Evolutionary conservation across 2,888 invertebrate genomes (phyloP).

Genomic region (Eubasilissa splendida): DNA sequence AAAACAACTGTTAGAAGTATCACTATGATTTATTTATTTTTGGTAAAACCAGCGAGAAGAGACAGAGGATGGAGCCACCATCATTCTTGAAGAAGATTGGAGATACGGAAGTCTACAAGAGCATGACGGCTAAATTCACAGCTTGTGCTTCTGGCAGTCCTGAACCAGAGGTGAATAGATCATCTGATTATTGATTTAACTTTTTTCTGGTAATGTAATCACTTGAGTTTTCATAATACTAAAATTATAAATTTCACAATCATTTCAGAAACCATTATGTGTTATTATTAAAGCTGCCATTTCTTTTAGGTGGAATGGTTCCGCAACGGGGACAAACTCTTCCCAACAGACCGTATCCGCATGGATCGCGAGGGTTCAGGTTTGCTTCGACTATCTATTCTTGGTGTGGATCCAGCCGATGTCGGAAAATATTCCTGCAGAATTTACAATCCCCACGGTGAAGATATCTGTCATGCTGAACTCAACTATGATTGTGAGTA

Average conservation of each 20-base stretch:
- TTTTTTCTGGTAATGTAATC: too few relatives aligned
- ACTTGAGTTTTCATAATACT: neutral
- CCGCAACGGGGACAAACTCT: conserved; percentile 84
- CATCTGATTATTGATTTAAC: neutral
- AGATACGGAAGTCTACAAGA: conserved; percentile 88
- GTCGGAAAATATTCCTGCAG: conserved; percentile 88
- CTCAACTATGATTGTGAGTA: conserved; percentile 86
- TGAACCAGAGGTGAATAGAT: conserved; percentile 81
- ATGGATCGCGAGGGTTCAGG: conserved; percentile 90
- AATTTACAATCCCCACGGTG: conserved; percentile 88
- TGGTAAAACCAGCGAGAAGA: conserved; percentile 74
- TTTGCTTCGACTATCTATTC: conserved; percentile 85
- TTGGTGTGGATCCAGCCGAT: conserved; percentile 84
- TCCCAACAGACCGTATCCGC: conserved; percentile 86
- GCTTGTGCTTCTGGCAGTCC: conserved; percentile 91
- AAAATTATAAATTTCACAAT: neutral
- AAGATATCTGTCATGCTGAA: conserved; percentile 84
- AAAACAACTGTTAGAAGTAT: neutral
- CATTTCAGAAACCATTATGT: neutral
- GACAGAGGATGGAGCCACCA: conserved; percentile 86
- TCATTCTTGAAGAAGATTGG: conserved; percentile 92
- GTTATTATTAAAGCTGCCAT: neutral
- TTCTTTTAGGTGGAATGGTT: conserved; percentile 72
- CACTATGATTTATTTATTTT: neutral
- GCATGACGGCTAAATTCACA: conserved; percentile 94